Conservation (phyloP, 2,113 vertebrate genomes). For the Boulengerochromis microlepis region DNA sequence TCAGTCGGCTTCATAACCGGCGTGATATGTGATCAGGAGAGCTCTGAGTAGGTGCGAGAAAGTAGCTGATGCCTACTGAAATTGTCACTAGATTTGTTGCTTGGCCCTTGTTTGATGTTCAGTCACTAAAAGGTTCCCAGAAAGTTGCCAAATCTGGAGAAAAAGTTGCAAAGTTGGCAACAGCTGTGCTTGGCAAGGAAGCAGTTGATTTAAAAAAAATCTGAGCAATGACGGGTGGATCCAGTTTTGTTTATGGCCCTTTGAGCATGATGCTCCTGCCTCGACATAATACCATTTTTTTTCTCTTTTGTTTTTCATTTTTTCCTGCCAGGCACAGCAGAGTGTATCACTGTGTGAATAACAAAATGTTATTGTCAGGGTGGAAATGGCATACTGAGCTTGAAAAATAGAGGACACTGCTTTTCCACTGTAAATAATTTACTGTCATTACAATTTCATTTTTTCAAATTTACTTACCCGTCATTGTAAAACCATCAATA, state of each 20-base stretch:
- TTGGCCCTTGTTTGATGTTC: background rate
- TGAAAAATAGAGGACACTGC: background rate
- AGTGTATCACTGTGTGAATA: background rate
- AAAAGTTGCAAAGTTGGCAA: constrained; percentile 19
- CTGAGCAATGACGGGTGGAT: background rate
- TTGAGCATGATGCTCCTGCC: background rate
- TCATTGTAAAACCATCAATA: background rate
- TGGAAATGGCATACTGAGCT: background rate
- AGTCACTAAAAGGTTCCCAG: background rate
- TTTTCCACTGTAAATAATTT: background rate
- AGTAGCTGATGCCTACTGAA: constrained; percentile 26
- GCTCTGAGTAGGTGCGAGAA: background rate
- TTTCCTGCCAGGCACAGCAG: background rate
- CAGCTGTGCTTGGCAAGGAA: background rate
- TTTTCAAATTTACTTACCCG: background rate
- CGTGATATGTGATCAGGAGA: background rate
- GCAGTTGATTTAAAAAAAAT: background rate
- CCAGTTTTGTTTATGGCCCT: background rate
- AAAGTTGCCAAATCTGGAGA: background rate
- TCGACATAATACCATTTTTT: background rate
- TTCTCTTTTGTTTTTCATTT: background rate
- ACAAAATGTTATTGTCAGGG: background rate
- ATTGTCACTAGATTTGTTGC: background rate
- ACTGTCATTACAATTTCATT: background rate
- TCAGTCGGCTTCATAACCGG: background rate